Conservation (phyloP, 1,140 invertebrate genomes). For the Conus ventricosus region DNA sequence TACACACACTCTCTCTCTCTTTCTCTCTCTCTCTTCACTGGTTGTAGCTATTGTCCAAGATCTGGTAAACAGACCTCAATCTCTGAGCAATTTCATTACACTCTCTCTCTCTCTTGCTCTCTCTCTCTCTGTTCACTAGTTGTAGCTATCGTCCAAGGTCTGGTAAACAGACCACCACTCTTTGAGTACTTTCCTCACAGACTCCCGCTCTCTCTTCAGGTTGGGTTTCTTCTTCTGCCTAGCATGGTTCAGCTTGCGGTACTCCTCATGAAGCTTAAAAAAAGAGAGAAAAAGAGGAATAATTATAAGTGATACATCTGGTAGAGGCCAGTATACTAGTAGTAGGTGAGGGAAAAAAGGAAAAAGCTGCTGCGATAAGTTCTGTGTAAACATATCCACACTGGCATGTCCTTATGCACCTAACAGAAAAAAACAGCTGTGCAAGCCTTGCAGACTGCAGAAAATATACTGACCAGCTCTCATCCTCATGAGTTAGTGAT, state of each 20-base stretch:
- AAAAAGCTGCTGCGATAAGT: too few species aligned
- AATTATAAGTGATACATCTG: neutral
- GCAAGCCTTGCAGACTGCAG: too few species aligned
- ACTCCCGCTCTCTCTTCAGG: conserved; percentile 88
- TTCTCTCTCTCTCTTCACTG: conserved; percentile 2
- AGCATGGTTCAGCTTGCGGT: conserved; percentile 84
- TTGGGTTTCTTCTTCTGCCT: conserved; percentile 87
- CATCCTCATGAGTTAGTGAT: too few species aligned
- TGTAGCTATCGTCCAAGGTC: conserved; percentile 73
- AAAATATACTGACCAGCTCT: too few species aligned
- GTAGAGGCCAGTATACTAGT: neutral
- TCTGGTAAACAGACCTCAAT: too few species aligned
- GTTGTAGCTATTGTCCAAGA: conserved; percentile 59
- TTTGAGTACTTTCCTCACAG: conserved; percentile 82
- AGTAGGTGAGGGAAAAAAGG: too few species aligned
- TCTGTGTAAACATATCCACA: too few species aligned
- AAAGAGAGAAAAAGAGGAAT: neutral
- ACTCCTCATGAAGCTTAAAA: conserved; percentile 82
- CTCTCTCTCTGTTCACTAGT: conserved; percentile 13
- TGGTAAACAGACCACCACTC: conserved; percentile 80
- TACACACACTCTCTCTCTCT: too few species aligned
- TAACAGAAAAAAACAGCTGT: too few species aligned
- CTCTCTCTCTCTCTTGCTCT: too few species aligned
- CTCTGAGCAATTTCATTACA: too few species aligned
- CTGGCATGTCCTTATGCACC: too few species aligned